Evolutionary conservation across 2,113 vertebrate species (phyloP).

Genomic region (Daboia siamensis): DNA sequence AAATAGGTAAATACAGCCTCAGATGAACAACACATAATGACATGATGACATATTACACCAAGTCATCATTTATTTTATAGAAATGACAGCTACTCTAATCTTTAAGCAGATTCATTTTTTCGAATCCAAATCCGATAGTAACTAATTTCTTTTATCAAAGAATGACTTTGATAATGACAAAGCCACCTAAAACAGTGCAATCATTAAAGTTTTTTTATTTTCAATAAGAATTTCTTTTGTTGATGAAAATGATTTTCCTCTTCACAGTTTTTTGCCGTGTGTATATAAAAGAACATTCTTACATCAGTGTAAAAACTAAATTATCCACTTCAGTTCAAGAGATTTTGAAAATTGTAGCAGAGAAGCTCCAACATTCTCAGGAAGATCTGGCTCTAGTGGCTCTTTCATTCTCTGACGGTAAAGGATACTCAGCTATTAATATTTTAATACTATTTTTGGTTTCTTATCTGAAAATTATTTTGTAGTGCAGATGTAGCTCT

Average conservation of each 20-base stretch:
- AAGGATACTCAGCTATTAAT: slow-evolving; percentile 48
- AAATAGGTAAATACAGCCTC: neutral
- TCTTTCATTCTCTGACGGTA: slow-evolving; percentile 85
- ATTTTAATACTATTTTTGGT: slow-evolving; percentile 4
- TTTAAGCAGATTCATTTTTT: neutral
- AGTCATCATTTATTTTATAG: neutral
- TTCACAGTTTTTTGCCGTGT: slow-evolving; percentile 87
- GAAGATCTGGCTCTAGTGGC: slow-evolving; percentile 84
- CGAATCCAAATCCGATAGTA: neutral
- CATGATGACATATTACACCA: neutral
- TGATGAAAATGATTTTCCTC: slow-evolving; percentile 18
- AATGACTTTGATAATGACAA: neutral
- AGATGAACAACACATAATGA: neutral
- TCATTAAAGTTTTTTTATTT: neutral
- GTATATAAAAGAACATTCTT: slow-evolving; percentile 89
- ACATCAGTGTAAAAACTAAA: slow-evolving; percentile 85
- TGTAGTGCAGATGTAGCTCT: slow-evolving; percentile 35
- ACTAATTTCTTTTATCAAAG: neutral
- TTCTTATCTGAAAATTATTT: slow-evolving; percentile 36
- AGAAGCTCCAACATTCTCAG: slow-evolving; percentile 81
- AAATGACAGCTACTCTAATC: neutral
- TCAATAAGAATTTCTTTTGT: neutral
- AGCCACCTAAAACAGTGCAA: neutral
- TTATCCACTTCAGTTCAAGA: slow-evolving; percentile 78
- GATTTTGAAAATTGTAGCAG: slow-evolving; percentile 84